These are phyloP conservation scores for Proteles cristata DNA, from an alignment of 2,113 vertebrate species.

Conservation along the genomic window DNA sequence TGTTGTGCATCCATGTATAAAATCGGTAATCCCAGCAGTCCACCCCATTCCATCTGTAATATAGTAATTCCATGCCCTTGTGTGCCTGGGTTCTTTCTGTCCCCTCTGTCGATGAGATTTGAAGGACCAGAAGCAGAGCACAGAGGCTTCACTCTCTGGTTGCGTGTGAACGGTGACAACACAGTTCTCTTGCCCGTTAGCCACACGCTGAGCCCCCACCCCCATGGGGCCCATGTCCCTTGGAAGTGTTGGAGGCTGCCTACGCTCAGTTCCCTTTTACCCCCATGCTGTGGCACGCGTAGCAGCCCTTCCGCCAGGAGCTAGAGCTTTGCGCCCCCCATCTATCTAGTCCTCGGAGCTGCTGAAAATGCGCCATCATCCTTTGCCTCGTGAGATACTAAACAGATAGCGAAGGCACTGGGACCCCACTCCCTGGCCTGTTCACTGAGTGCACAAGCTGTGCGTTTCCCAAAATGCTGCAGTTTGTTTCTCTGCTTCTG, in stretches of 20 bases:
- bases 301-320: not conserved
- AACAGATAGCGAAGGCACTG: not conserved
- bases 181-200: too few species aligned
- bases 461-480: not conserved
- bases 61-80: not conserved
- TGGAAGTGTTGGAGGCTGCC: not conserved
- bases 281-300: not conserved
- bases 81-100: not conserved
- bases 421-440: accelerated
- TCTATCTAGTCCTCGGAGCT: not conserved
- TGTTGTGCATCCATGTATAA: not conserved
- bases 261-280: not conserved
- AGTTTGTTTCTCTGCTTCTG: not conserved
- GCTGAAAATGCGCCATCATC: not conserved
- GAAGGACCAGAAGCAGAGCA: not conserved
- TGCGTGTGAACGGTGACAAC: not conserved
- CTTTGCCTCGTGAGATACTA: not conserved
- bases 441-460: not conserved
- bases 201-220: not conserved
- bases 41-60: not conserved
- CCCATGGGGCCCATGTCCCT: not conserved
- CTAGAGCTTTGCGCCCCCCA: accelerated
- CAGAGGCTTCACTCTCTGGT: not conserved
- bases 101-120: not conserved
- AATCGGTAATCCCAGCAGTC: not conserved